Conservation (phyloP, 2,113 vertebrate species). For the Mus spicilegus region DNA sequence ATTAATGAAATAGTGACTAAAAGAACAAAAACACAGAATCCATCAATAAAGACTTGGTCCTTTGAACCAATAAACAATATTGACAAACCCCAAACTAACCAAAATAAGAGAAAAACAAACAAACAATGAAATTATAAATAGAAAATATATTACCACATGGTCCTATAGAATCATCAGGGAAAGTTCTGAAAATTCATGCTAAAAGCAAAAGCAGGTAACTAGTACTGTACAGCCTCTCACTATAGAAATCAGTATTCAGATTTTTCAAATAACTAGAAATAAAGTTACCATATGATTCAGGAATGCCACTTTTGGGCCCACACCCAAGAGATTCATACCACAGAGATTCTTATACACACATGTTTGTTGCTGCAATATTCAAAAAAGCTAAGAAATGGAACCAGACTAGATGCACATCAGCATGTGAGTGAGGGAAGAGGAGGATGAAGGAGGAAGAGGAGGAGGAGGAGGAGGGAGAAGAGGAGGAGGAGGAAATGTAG, state of each 20-base stretch:
- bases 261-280: neutral
- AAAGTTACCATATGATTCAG: neutral
- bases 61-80: neutral
- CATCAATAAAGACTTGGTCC: neutral
- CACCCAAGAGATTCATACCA: neutral
- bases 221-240: neutral
- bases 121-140: neutral
- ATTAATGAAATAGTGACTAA: neutral
- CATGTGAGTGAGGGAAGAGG: neutral
- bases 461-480: accelerated
- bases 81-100: neutral
- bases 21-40: neutral
- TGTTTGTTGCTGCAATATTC: neutral
- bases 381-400: neutral
- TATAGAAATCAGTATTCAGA: neutral
- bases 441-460: accelerated
- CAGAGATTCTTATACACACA: neutral
- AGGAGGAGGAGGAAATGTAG: neutral
- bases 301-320: neutral
- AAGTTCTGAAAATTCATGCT: neutral
- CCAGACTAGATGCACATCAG: neutral
- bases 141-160: neutral
- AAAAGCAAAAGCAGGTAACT: neutral
- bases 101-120: neutral
- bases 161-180: neutral